These are phyloP conservation scores for Lasioglossum morio DNA, from an alignment of 2,888 invertebrate species.

Conservation along the genomic window DNA sequence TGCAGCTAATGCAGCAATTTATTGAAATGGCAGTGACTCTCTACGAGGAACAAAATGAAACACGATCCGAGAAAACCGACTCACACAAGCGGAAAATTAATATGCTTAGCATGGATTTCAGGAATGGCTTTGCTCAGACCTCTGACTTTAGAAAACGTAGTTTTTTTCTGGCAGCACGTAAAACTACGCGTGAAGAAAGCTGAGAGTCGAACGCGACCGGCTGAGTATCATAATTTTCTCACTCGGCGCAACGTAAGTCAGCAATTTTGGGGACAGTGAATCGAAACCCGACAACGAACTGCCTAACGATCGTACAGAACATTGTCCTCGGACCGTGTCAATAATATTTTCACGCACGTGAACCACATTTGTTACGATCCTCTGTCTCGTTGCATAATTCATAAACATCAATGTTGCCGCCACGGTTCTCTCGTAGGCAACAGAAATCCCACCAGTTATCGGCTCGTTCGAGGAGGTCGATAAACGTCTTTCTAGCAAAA, in stretches of 20 bases:
- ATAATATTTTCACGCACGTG: background rate
- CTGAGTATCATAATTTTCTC: background rate
- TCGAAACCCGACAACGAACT: background rate
- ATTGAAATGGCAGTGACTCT: background rate
- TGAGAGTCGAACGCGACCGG: background rate
- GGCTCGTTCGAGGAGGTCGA: background rate
- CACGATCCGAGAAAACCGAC: background rate
- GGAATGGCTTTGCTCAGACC: background rate
- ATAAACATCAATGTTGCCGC: background rate
- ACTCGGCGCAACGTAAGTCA: background rate
- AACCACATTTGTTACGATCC: background rate
- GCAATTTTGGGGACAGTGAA: background rate
- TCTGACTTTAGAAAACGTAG: background rate
- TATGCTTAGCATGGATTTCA: background rate
- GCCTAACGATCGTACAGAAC: background rate
- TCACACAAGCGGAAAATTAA: background rate
- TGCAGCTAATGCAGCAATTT: background rate
- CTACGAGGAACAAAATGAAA: background rate
- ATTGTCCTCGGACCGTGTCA: background rate
- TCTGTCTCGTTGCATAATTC: background rate
- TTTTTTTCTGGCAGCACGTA: slow-evolving; percentile 5
- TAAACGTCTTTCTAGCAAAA: background rate
- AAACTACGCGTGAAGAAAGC: background rate
- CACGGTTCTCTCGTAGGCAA: background rate
- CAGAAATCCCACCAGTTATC: background rate